Percentiles rank a stretch among this genome's conserved stretches.
phyloP scores from a whole-genome alignment of 92 coral and sea anemone genomes.

The Blastomussa wellsi region DNA sequence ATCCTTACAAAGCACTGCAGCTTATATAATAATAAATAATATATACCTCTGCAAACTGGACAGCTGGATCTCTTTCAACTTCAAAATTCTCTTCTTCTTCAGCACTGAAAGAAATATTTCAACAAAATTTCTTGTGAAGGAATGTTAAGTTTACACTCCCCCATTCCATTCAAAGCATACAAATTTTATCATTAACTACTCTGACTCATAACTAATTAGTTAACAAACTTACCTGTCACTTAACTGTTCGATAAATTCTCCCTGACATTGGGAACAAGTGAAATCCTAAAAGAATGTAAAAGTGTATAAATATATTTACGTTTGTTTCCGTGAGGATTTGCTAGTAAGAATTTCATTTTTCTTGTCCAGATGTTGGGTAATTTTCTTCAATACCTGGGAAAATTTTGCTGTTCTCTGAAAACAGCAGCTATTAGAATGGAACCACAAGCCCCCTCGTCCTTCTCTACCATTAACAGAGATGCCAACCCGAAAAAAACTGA shows the following conservation, averaged over 20 bases:
- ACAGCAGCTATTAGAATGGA: too few relatives aligned
- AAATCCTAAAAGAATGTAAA: constrained; percentile 64
- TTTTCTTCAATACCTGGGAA: too few relatives aligned
- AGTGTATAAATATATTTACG: too few relatives aligned
- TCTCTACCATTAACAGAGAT: too few relatives aligned
- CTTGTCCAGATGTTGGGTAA: too few relatives aligned
- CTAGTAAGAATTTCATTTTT: too few relatives aligned
- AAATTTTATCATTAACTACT: neutral
- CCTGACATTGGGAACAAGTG: constrained; percentile 86
- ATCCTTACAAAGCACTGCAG: too few relatives aligned
- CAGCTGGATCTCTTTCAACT: constrained; percentile 62
- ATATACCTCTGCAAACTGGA: constrained; percentile 63
- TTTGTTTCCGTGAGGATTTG: too few relatives aligned
- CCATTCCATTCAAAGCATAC: neutral
- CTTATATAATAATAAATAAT: neutral
- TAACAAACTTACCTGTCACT: constrained; percentile 21
- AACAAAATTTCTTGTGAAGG: neutral
- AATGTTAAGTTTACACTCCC: neutral
- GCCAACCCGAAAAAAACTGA: too few relatives aligned
- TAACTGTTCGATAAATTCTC: constrained; percentile 93
- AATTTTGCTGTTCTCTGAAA: too few relatives aligned
- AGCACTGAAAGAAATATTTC: constrained; percentile 13
- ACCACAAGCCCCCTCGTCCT: too few relatives aligned
- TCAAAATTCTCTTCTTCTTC: constrained; percentile 52
- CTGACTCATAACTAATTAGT: too few relatives aligned